These are phyloP conservation scores for Paramuricea clavata DNA, from an alignment of 92 coral and sea anemone genomes.

Conservation along the genomic window DNA sequence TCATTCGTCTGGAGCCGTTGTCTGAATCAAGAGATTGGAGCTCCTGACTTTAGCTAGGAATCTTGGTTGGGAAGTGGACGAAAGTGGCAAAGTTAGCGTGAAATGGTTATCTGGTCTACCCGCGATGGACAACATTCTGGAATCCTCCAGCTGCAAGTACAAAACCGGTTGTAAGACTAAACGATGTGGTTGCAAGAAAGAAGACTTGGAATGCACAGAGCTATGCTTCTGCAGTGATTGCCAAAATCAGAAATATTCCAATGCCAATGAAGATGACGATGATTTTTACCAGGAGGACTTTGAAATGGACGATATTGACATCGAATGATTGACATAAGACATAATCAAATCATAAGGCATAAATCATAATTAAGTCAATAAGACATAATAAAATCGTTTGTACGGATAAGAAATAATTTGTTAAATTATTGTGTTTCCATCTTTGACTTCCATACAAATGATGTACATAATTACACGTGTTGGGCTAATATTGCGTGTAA, in stretches of 20 bases:
- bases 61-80: constrained; percentile 47
- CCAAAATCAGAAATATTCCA: constrained; percentile 21
- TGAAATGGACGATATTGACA: too few species aligned
- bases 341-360: too few species aligned
- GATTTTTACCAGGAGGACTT: constrained; percentile 15
- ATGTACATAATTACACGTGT: not conserved
- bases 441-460: not conserved
- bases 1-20: constrained; percentile 43
- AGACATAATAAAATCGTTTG: not conserved
- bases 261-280: constrained; percentile 19
- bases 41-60: constrained; percentile 42
- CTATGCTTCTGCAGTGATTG: constrained; percentile 16
- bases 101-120: constrained; percentile 37
- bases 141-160: constrained; percentile 20
- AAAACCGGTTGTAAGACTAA: constrained; percentile 16
- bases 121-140: constrained; percentile 42
- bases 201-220: constrained; percentile 30
- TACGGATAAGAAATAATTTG: not conserved
- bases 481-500: not conserved
- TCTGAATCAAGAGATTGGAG: not conserved
- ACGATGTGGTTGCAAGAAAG: constrained; percentile 22
- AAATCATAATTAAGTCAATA: too few species aligned
- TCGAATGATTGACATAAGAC: constrained; percentile 1
- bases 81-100: constrained; percentile 18
- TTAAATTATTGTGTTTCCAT: not conserved